Base-by-base conservation (phyloP, 2,888 invertebrate genomes). In the Cephus spinipes region DNA sequence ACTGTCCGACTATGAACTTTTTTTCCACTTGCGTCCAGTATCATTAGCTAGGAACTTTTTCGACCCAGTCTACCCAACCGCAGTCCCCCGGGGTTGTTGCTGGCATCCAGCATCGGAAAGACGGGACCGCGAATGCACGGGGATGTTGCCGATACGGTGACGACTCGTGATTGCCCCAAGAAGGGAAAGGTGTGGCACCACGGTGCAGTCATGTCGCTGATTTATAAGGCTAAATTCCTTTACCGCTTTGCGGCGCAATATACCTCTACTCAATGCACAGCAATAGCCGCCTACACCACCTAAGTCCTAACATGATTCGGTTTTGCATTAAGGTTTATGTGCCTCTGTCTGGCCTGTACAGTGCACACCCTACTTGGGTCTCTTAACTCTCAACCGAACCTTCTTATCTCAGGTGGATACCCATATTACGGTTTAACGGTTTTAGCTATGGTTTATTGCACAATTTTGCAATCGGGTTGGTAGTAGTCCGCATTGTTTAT, bases 121-220 rank as follows among this genome's bases (percentile, higher is more conserved):
- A 81, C 78, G 78, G 82, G 76, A 80, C 69, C 77, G 81, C 33
- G 79, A 82, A 81, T 79, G 82, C 80, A 84, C 55, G 81, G 88
- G 90, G 90, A 90, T 90, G 90, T 90, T 89, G 90, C 89, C 88
- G 90, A 90, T 90, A 90, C 88, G 89, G 89, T 90, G 90, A 91
- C 91, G 90, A 90, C 88, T 91, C 91, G 91, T 91, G 91, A 91
- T 91, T 91, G 91, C 91, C 91, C 88, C 88, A 90, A 91, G 91
- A 91, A 91, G 91, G 91, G 91, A 91, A 91, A 91, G 91, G 91
- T 91, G 91, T 91, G 91, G 91, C 91, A 84, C 85, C 85, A 86
- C 80, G 80, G 80, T 79, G 85, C 89, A 90, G 90, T 90, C 91
- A 88, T 91, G 91, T 89, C 83, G 88, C 90, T 91, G 91, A 91